phyloP scores from a whole-genome alignment of 2,113 vertebrate genomes.

The Actenoides lindsayi region DNA sequence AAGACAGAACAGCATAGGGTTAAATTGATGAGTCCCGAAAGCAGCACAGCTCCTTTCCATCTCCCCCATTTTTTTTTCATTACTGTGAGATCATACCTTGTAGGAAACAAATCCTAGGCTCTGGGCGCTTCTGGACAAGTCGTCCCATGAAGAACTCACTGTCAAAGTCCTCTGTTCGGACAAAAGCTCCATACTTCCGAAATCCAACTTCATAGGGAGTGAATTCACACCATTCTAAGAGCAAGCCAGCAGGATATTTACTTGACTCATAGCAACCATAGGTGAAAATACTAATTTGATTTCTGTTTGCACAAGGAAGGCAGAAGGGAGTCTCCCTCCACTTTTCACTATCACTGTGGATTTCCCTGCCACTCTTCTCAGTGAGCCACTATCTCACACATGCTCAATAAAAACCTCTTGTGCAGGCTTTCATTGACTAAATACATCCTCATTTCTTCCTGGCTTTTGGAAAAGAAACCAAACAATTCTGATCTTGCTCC shows the following conservation, averaged over 20 bases:
- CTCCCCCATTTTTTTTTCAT: not conserved
- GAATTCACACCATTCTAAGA: conserved; percentile 77
- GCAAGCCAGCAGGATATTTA: not conserved
- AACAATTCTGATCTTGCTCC: not conserved
- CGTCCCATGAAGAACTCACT: conserved; percentile 78
- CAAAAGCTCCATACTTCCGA: conserved; percentile 74
- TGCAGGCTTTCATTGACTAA: not conserved
- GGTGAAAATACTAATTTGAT: not conserved
- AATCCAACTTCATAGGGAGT: conserved; percentile 77
- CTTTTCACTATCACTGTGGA: not conserved
- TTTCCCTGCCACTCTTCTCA: not conserved
- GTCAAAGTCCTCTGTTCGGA: conserved; percentile 71
- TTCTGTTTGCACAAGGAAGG: not conserved
- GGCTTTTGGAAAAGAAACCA: not conserved
- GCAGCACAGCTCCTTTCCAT: not conserved
- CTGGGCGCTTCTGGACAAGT: conserved; percentile 63
- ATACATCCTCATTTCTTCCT: not conserved
- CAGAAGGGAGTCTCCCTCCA: not conserved
- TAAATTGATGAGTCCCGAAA: not conserved
- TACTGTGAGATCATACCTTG: conserved; percentile 43
- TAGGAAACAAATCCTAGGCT: conserved; percentile 73
- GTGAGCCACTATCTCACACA: not conserved
- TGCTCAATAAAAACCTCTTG: not conserved
- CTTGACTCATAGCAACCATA: not conserved
- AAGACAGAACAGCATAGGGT: not conserved